These are phyloP conservation scores for Campoletis sonorensis DNA, from an alignment of 1,140 invertebrate species.

Conservation along the genomic window DNA sequence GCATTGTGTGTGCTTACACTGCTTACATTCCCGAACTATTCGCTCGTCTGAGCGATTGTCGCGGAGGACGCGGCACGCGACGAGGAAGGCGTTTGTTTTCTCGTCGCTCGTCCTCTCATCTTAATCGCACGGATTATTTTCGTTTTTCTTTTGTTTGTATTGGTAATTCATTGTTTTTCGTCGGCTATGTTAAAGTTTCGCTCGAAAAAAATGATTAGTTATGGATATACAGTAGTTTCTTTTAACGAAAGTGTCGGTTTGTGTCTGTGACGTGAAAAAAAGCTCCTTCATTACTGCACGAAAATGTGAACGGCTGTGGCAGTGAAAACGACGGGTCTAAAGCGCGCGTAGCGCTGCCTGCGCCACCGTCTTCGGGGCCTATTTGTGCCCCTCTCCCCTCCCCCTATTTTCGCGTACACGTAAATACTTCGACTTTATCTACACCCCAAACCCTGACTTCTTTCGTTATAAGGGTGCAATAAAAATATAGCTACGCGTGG, in stretches of 20 bases:
- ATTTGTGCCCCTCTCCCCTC: not conserved
- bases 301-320: constrained; percentile 33
- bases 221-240: not conserved
- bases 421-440: not conserved
- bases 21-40: too few species aligned
- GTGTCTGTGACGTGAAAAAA: not conserved
- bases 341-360: constrained; percentile 12
- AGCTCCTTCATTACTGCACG: not conserved
- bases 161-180: too few species aligned
- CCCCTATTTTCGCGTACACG: not conserved
- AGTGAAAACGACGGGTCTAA: constrained; percentile 20
- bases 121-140: too few species aligned
- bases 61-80: too few species aligned
- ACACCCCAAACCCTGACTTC: not conserved
- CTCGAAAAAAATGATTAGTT: too few species aligned
- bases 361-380: constrained; percentile 24
- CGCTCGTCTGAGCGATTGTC: too few species aligned
- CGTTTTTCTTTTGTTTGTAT: too few species aligned
- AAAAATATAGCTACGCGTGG: constrained; percentile 25
- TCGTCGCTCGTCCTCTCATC: too few species aligned
- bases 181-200: too few species aligned
- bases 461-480: not conserved
- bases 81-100: too few species aligned
- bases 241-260: not conserved
- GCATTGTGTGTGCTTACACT: too few species aligned